A percentile compares a stretch with the other conserved stretches of the same genome.
phyloP scores from a whole-genome alignment of 2,113 vertebrate species.

The Ophthalmolycus amberensis region DNA sequence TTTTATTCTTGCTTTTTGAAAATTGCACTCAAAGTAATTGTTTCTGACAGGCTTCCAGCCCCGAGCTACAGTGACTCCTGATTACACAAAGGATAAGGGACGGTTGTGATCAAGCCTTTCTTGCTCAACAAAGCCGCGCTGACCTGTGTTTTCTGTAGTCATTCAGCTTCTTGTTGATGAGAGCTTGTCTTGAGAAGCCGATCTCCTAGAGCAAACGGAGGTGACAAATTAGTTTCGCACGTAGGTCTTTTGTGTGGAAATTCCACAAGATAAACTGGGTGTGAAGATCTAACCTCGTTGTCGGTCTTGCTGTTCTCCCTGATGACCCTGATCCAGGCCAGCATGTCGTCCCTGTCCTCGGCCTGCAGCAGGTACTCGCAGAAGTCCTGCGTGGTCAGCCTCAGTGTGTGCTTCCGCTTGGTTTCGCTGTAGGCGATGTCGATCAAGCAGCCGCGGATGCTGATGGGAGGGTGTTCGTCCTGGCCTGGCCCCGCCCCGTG shows the following conservation, averaged over 20 bases:
- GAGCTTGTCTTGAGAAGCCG: conserved; percentile 92
- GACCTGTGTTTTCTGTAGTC: conserved; percentile 92
- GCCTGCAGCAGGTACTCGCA: conserved; percentile 99
- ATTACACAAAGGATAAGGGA: neutral
- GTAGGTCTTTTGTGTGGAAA: neutral
- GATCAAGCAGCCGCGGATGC: conserved; percentile 94
- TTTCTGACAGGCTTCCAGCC: neutral
- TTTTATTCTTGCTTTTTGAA: conserved; percentile 4
- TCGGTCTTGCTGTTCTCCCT: conserved; percentile 96
- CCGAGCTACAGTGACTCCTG: conserved; percentile 14
- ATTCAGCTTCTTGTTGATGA: conserved; percentile 98
- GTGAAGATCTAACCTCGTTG: conserved; percentile 88
- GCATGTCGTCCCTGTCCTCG: conserved; percentile 96
- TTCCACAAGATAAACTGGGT: fast-evolving
- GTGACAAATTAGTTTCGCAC: neutral
- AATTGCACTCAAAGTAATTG: conserved; percentile 7
- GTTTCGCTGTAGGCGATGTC: conserved; percentile 99
- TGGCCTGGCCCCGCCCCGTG: conserved; percentile 78
- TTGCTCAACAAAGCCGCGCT: conserved; percentile 7
- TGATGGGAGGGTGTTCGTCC: conserved; percentile 93
- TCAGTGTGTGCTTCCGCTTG: conserved; percentile 94
- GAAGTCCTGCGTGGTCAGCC: conserved; percentile 97
- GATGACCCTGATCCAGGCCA: conserved; percentile 97
- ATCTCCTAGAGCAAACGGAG: conserved; percentile 85
- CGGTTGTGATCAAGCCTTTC: neutral